A percentile compares a stretch with the other conserved stretches of the same genome.
Evolutionary conservation across 1,140 invertebrate species (phyloP).

Genomic region (Saccostrea echinata): DNA sequence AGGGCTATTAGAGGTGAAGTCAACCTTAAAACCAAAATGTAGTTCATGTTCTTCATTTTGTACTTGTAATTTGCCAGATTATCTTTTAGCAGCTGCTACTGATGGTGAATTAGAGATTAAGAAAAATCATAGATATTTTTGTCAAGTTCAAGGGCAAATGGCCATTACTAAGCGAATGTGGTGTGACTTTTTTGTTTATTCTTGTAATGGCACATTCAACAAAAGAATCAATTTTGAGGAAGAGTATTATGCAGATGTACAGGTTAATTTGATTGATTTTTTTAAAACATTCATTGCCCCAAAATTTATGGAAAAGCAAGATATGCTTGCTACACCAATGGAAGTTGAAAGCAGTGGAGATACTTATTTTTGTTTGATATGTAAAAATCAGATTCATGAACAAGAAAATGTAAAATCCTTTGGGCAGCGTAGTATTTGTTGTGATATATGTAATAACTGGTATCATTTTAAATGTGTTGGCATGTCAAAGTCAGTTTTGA

Average conservation of each 20-base stretch:
- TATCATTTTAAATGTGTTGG: conserved; percentile 47
- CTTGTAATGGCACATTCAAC: not conserved
- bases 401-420: conserved; percentile 10
- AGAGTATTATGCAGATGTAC: not conserved
- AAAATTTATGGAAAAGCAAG: conserved; percentile 14
- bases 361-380: conserved; percentile 46
- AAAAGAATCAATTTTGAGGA: conserved; percentile 41
- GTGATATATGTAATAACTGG: conserved; percentile 37
- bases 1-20: conserved; percentile 43
- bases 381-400: conserved; percentile 36
- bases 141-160: conserved; percentile 36
- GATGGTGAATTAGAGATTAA: conserved; percentile 28
- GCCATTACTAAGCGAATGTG: not conserved
- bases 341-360: conserved; percentile 17
- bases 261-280: conserved; percentile 28
- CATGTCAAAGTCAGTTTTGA: conserved; percentile 32
- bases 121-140: conserved; percentile 34
- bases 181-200: conserved; percentile 39
- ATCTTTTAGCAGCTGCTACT: not conserved
- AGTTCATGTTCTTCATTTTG: conserved; percentile 2
- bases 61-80: not conserved
- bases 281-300: conserved; percentile 29
- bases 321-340: conserved; percentile 20
- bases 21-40: conserved; percentile 28
- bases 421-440: conserved; percentile 40